phyloP scores from a whole-genome alignment of 1,140 invertebrate species.

The Lucilia sericata region DNA sequence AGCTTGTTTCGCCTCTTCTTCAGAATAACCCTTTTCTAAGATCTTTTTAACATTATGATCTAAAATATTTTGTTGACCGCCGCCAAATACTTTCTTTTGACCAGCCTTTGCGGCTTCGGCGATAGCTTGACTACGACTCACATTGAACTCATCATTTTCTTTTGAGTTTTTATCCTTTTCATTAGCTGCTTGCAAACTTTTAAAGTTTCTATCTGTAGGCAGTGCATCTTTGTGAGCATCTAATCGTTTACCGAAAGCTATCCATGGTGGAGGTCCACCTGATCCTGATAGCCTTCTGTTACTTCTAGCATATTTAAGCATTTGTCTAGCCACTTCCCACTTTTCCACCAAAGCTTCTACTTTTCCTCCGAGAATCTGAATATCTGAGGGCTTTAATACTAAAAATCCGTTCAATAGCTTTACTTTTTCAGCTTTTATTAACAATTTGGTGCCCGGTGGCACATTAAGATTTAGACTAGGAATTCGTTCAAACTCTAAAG shows the following conservation, averaged over 20 bases:
- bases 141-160: slow-evolving; percentile 86
- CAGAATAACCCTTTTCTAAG: slow-evolving; percentile 82
- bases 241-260: slow-evolving; percentile 86
- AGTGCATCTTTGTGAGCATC: slow-evolving; percentile 56
- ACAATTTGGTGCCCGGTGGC: slow-evolving; percentile 80
- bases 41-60: slow-evolving; percentile 86
- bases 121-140: slow-evolving; percentile 86
- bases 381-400: slow-evolving; percentile 75
- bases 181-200: slow-evolving; percentile 72
- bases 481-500: slow-evolving; percentile 77
- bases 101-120: slow-evolving; percentile 85
- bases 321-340: slow-evolving; percentile 87
- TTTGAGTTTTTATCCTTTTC: slow-evolving; percentile 74
- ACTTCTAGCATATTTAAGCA: slow-evolving; percentile 79
- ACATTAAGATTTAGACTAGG: slow-evolving; percentile 78
- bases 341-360: slow-evolving; percentile 88
- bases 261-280: slow-evolving; percentile 88
- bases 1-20: slow-evolving; percentile 82
- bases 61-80: slow-evolving; percentile 76
- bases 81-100: slow-evolving; percentile 82
- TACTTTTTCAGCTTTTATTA: slow-evolving; percentile 70
- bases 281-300: slow-evolving; percentile 73
- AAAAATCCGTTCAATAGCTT: slow-evolving; percentile 78
- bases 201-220: slow-evolving; percentile 75
- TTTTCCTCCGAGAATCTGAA: slow-evolving; percentile 82